Evolutionary conservation across 1,140 invertebrate genomes (phyloP).

Genomic region (Spodoptera frugiperda): DNA sequence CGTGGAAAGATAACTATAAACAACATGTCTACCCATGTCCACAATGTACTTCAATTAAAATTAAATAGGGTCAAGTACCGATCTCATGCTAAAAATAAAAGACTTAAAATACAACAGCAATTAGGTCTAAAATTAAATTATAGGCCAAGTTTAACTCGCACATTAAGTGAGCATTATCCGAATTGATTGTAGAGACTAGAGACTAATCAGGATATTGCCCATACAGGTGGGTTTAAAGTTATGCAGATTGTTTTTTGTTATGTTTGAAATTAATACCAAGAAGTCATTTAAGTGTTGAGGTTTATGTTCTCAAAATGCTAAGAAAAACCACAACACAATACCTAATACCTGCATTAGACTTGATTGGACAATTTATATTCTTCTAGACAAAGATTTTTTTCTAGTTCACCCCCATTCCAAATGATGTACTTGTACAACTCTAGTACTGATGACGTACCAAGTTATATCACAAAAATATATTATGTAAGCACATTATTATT

Average conservation of each 20-base stretch:
- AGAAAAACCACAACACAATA: no score
- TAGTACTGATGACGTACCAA: constrained; percentile 15
- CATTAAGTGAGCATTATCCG: not conserved
- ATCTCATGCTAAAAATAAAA: constrained; percentile 8
- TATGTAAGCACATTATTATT: constrained; percentile 37
- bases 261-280: not conserved
- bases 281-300: not conserved
- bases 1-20: not conserved
- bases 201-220: not conserved
- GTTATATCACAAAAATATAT: constrained; percentile 33
- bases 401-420: not conserved
- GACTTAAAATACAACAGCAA: constrained; percentile 12
- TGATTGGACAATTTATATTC: not conserved
- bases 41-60: constrained; percentile 1
- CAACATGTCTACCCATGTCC: not conserved
- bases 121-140: constrained; percentile 5
- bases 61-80: constrained; percentile 12
- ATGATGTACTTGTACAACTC: constrained; percentile 21
- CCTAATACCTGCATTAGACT: no score
- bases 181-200: not conserved
- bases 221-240: not conserved
- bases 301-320: no score
- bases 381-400: not conserved
- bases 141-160: constrained; percentile 10
- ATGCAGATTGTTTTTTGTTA: no score